Evolutionary conservation across 2,888 invertebrate species (phyloP).

Genomic region (Harmothoe impar): DNA sequence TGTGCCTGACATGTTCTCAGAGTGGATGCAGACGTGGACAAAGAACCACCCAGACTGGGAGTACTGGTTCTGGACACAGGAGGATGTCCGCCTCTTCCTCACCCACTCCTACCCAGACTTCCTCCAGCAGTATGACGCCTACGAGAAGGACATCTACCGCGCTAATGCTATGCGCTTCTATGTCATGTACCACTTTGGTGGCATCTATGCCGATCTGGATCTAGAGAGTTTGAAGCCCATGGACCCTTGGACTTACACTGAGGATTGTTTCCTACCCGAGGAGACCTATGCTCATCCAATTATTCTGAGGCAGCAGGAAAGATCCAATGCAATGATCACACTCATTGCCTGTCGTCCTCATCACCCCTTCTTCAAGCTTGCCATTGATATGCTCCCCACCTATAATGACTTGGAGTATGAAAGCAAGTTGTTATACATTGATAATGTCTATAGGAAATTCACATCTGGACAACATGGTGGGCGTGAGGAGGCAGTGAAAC

Average conservation of each 20-base stretch:
- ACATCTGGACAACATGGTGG: not conserved
- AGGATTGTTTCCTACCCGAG: constrained; percentile 69
- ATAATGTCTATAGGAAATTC: constrained; percentile 50
- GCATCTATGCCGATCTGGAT: constrained; percentile 72
- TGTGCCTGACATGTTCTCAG: constrained; percentile 66
- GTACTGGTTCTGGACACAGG: constrained; percentile 82
- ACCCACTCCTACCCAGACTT: constrained; percentile 73
- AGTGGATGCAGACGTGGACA: constrained; percentile 76
- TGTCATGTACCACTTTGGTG: constrained; percentile 70
- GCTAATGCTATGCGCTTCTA: constrained; percentile 71
- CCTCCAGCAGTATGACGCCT: constrained; percentile 66
- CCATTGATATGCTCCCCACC: constrained; percentile 66
- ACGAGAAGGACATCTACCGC: constrained; percentile 66
- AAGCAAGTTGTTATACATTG: constrained; percentile 37
- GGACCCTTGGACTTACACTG: constrained; percentile 66
- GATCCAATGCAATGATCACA: constrained; percentile 68
- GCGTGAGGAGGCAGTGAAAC: constrained; percentile 43
- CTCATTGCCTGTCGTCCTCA: constrained; percentile 68
- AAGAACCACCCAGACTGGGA: constrained; percentile 80
- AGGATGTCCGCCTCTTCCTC: constrained; percentile 77
- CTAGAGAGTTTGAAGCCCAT: constrained; percentile 68
- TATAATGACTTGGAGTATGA: constrained; percentile 11
- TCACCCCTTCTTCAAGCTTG: constrained; percentile 69
- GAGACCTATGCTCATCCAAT: constrained; percentile 70
- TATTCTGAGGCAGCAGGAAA: constrained; percentile 66